phyloP scores from a whole-genome alignment of 2,113 vertebrate genomes.

The Microtus oregoni region DNA sequence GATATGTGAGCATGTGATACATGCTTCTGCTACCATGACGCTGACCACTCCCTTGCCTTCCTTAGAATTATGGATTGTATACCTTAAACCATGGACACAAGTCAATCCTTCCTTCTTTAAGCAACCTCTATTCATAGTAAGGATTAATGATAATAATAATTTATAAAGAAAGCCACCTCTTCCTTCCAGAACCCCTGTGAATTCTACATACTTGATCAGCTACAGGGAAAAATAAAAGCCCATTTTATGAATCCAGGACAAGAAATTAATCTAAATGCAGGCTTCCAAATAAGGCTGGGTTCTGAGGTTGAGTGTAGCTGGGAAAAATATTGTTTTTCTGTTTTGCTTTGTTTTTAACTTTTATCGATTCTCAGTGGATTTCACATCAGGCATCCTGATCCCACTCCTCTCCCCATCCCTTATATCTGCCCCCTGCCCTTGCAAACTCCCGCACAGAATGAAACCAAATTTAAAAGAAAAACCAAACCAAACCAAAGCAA shows the following conservation, averaged over 20 bases:
- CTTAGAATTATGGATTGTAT: not conserved
- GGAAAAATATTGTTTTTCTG: not conserved
- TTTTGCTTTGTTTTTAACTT: not conserved
- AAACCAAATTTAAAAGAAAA: not conserved
- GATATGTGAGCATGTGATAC: not conserved
- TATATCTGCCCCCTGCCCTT: not conserved
- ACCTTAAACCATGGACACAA: not conserved
- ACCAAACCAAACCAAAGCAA: not conserved
- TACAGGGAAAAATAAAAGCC: not conserved
- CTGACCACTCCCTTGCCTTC: too few species aligned
- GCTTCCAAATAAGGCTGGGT: not conserved
- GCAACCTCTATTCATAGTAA: not conserved
- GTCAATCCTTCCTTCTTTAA: not conserved
- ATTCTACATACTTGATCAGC: not conserved
- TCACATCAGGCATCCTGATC: not conserved
- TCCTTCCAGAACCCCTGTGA: not conserved
- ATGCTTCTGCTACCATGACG: not conserved
- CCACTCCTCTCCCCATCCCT: not conserved
- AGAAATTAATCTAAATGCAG: not conserved
- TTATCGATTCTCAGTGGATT: not conserved
- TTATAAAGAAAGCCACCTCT: not conserved
- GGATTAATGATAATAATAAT: too few species aligned
- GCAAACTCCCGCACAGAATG: rapidly evolving
- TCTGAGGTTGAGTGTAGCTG: not conserved
- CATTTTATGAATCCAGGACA: not conserved